Evolutionary conservation across 2,113 vertebrate genomes (phyloP), one percentile per base, ranked within the genome.

Genomic region (Semicossyphus pulcher): DNA sequence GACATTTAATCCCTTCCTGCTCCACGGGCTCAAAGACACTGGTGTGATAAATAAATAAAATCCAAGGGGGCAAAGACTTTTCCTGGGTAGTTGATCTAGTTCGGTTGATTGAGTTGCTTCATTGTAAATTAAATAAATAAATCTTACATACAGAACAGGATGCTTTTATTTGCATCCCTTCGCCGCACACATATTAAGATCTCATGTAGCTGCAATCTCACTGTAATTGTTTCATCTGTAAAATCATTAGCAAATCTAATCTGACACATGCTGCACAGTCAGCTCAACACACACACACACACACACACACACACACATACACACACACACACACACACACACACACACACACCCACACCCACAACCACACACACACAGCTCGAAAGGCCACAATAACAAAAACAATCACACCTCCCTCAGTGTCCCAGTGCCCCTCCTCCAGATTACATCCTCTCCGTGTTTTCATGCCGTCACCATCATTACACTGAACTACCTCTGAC

Each of bases 401-500:
- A 53, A 12, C n/a, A 52, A 1, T 29, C 20, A n/a, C 60, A 29
- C 31, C 21, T 72, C 54, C 66, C 44, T 25, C 23, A 44, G 39
- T 18, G 37, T 28, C 37, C 65, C 20, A 11, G 31, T 63, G 3
- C 8, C 32, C 65, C 66, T 47, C 65, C 66, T 48, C 67, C 61
- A 2, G 15, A 37, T 63, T 69, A 81, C 81, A 86, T 73, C 80
- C 72, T 56, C 59, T 61, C 31, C 15, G 20, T 78, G 76, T 83
- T 88, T 82, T 69, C 36, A 16, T 75, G 65, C 67, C 31, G 52
- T 73, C 69, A 8, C 60, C 53, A 57, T 65, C 67, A 65, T 80
- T 72, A 77, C 44, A 57, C 63, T 67, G 78, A 88, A 39, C 63
- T 59, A 77, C 76, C 70, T 83, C 75, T 84, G 70, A 82, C 66